phyloP scores from a whole-genome alignment of 1,140 invertebrate genomes.

The Megathymus violae region DNA sequence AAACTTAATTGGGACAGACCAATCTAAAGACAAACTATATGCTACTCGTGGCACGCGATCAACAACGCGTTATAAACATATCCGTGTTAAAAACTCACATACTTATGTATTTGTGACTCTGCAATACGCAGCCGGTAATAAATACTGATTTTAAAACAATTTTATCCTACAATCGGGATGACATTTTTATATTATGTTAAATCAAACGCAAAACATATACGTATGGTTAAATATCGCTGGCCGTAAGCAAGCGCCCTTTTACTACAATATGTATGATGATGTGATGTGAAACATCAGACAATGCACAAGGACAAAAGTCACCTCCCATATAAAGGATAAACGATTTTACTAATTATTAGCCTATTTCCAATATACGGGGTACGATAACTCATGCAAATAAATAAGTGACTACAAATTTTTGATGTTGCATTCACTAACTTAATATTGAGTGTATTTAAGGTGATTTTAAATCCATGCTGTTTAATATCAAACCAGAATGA shows the following conservation, averaged over 20 bases:
- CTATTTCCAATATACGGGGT: background rate
- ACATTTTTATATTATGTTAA: too few species aligned
- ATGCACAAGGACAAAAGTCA: constrained; percentile 41
- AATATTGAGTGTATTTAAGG: constrained; percentile 12
- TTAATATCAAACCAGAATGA: constrained; percentile 32
- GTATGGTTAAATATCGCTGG: constrained; percentile 33
- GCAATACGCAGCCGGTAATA: too few species aligned
- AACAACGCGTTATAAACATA: constrained; percentile 16
- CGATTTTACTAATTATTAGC: constrained; percentile 1
- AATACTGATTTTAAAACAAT: too few species aligned
- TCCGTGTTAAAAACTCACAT: constrained; percentile 23
- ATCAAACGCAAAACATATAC: constrained; percentile 37
- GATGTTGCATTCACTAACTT: constrained; percentile 22
- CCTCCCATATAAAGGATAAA: constrained; percentile 16
- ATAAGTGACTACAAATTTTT: constrained; percentile 41
- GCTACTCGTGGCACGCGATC: too few species aligned
- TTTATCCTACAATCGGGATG: too few species aligned
- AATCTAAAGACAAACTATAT: too few species aligned
- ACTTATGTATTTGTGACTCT: constrained; percentile 19
- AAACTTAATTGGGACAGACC: too few species aligned
- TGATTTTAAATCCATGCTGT: constrained; percentile 42
- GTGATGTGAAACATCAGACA: constrained; percentile 55
- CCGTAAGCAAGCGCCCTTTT: constrained; percentile 53
- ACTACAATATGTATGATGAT: constrained; percentile 53
- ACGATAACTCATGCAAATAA: constrained; percentile 42